Conservation (phyloP, 2,797 vertebrate genomes). For the Ispidina picta region DNA sequence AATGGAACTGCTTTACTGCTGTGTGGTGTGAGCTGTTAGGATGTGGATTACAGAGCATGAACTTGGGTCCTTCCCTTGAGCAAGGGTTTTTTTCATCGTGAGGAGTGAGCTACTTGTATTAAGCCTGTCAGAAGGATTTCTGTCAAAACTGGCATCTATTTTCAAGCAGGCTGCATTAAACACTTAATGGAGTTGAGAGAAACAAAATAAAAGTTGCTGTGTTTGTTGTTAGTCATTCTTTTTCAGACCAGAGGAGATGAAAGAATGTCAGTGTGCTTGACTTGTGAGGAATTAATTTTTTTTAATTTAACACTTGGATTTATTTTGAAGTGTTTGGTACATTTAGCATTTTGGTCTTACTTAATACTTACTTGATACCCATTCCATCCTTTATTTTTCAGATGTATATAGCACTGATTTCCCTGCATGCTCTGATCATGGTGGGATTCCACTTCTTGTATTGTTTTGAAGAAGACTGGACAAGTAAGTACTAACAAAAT, state of each 20-base stretch:
- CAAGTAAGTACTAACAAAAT: constrained; percentile 85
- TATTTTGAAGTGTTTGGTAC: background rate
- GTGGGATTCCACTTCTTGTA: constrained; percentile 94
- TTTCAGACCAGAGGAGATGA: background rate
- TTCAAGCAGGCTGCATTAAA: background rate
- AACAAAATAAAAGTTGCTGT: background rate
- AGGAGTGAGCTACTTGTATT: background rate
- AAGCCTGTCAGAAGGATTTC: background rate
- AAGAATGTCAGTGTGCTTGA: background rate
- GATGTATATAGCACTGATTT: constrained; percentile 99
- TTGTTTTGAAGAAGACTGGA: constrained; percentile 97
- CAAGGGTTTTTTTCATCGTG: background rate
- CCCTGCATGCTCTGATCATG: constrained; percentile 91
- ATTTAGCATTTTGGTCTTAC: background rate
- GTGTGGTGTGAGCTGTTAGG: background rate
- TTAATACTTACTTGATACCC: background rate
- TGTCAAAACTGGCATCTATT: background rate
- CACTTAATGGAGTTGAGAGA: background rate
- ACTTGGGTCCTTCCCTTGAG: background rate
- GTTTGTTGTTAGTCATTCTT: background rate
- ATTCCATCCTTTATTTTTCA: constrained; percentile 73
- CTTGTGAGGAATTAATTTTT: background rate
- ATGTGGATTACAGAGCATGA: background rate
- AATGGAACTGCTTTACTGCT: background rate
- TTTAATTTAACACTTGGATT: background rate